A percentile compares a stretch with the other conserved stretches of the same genome.
Evolutionary conservation across 2,113 vertebrate species (phyloP).

Genomic region (Myrmecobius fasciatus): DNA sequence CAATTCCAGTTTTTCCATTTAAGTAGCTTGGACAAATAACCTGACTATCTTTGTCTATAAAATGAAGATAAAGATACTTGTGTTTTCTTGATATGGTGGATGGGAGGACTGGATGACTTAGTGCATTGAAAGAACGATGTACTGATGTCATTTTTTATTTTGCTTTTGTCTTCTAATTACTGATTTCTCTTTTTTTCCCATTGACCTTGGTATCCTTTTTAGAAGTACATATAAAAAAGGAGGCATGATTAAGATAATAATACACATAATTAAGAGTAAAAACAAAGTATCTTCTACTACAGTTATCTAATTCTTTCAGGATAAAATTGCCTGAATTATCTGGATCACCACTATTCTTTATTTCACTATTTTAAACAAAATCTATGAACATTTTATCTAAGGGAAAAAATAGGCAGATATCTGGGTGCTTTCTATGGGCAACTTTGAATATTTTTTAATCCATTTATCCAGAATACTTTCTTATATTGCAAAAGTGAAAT

Average conservation of each 20-base stretch:
- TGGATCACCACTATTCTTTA: not conserved
- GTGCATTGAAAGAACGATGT: not conserved
- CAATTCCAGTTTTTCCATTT: not conserved
- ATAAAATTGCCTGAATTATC: conserved; percentile 34
- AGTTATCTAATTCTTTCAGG: conserved; percentile 11
- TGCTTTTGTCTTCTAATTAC: not conserved
- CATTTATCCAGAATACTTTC: conserved; percentile 42
- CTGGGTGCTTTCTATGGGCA: not conserved
- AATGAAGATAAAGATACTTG: not conserved
- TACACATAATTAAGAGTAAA: conserved; percentile 50
- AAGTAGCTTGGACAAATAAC: not conserved
- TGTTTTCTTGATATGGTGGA: not conserved
- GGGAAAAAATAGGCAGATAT: conserved; percentile 16
- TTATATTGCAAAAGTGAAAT: conserved; percentile 37
- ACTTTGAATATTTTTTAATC: conserved; percentile 1
- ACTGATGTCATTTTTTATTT: not conserved
- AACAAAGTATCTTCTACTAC: conserved; percentile 44
- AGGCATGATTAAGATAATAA: not conserved
- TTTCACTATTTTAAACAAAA: not conserved
- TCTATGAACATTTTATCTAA: not conserved
- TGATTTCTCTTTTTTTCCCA: conserved; percentile 38
- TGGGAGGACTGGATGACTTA: not conserved
- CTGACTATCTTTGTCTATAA: not conserved
- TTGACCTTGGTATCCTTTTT: conserved; percentile 11
- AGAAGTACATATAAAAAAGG: conserved; percentile 28